Conservation (phyloP, 2,888 invertebrate genomes). For the Lordiphosa andalusiaca region DNA sequence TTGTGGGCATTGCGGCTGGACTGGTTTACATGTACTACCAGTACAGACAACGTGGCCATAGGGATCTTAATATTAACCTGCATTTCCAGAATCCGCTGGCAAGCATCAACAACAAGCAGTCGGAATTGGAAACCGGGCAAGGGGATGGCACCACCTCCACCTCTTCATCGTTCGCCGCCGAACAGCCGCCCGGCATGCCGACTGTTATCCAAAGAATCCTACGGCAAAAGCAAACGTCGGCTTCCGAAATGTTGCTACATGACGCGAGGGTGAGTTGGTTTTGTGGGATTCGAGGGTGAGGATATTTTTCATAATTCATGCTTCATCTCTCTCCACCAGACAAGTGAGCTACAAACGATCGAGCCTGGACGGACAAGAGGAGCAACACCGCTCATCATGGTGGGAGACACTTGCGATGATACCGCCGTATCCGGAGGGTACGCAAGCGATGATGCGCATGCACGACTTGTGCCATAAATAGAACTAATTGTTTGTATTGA, state of each 20-base stretch:
- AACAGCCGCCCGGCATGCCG: slow-evolving; percentile 48
- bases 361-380: slow-evolving; percentile 37
- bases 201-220: slow-evolving; percentile 60
- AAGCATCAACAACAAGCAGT: slow-evolving; percentile 46
- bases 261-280: slow-evolving; percentile 56
- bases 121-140: slow-evolving; percentile 4
- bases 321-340: slow-evolving; percentile 25
- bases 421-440: slow-evolving; percentile 62
- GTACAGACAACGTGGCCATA: slow-evolving; percentile 81
- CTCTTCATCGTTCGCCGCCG: slow-evolving; percentile 49
- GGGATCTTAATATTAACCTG: slow-evolving; percentile 80
- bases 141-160: slow-evolving; percentile 31
- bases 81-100: slow-evolving; percentile 80
- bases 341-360: slow-evolving; percentile 53
- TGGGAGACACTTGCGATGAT: slow-evolving; percentile 62
- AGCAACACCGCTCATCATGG: slow-evolving; percentile 41
- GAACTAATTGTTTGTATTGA: too few species aligned
- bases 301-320: background rate
- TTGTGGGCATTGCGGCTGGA: slow-evolving; percentile 42
- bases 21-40: slow-evolving; percentile 74
- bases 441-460: slow-evolving; percentile 71
- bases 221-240: slow-evolving; percentile 48
- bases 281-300: too few species aligned
- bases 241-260: slow-evolving; percentile 70
- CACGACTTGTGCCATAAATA: slow-evolving; percentile 74